These are phyloP conservation scores for Zoanthus solanderi DNA, from an alignment of 92 coral and sea anemone genomes.

Conservation along the genomic window DNA sequence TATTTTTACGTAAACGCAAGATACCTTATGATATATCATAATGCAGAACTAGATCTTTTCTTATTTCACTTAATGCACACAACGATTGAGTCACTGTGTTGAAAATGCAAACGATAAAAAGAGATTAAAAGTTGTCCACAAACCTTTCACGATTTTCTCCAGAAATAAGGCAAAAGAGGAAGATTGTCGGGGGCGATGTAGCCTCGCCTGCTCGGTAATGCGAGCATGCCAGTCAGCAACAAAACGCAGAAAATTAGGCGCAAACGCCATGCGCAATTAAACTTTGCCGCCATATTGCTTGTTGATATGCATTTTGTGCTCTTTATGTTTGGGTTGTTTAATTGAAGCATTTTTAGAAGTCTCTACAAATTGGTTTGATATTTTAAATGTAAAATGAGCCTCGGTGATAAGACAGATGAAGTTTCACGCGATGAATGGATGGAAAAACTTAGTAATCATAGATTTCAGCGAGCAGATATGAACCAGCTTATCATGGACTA, in stretches of 20 bases:
- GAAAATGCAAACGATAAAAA: conserved; percentile 2
- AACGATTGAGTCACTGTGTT: background rate
- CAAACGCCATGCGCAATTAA: background rate
- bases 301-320: background rate
- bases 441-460: conserved; percentile 79
- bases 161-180: conserved; percentile 56
- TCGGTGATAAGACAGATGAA: conserved; percentile 85
- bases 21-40: background rate
- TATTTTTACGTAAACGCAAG: background rate
- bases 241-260: conserved; percentile 10
- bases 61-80: background rate
- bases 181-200: conserved; percentile 31
- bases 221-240: conserved; percentile 17
- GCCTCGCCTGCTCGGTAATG: conserved; percentile 66
- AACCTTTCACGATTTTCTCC: conserved; percentile 14
- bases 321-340: background rate
- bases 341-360: background rate
- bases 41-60: background rate
- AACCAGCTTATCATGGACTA: conserved; percentile 97
- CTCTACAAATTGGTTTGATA: background rate
- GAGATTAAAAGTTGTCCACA: conserved; percentile 15
- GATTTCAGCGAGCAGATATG: conserved; percentile 97
- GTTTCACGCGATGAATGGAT: conserved; percentile 97
- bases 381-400: conserved; percentile 77
- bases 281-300: conserved; percentile 67